These are phyloP conservation scores for Numenius phaeopus DNA, from an alignment of 2,797 vertebrate genomes.

Conservation along the genomic window DNA sequence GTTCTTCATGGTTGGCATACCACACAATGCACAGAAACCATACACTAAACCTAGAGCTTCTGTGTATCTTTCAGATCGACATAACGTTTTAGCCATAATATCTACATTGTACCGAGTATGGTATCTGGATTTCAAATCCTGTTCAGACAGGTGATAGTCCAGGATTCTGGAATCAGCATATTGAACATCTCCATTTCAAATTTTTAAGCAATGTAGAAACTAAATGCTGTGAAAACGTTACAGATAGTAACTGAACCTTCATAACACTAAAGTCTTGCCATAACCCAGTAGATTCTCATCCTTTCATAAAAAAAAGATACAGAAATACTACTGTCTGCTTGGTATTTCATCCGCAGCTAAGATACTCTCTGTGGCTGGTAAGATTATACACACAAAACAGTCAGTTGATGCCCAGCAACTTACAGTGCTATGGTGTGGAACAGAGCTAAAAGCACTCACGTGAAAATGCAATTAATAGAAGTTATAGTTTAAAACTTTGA, in stretches of 20 bases:
- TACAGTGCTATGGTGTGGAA: not conserved
- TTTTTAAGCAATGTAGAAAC: accelerated
- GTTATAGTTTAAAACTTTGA: not conserved
- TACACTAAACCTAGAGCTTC: not conserved
- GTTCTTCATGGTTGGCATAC: accelerated
- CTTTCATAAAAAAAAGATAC: accelerated
- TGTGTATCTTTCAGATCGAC: not conserved
- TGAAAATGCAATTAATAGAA: not conserved
- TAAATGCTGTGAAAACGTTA: accelerated
- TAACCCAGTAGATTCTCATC: accelerated
- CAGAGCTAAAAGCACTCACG: not conserved
- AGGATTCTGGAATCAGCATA: accelerated
- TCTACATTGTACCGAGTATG: accelerated
- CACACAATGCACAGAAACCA: too few relatives aligned
- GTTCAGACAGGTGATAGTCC: not conserved
- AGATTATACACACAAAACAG: not conserved
- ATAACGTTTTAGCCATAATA: accelerated
- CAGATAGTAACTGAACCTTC: accelerated
- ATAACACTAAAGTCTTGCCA: not conserved
- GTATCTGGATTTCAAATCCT: not conserved
- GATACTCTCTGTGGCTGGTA: not conserved
- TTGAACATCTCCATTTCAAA: not conserved
- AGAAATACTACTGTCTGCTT: not conserved
- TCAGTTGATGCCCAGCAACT: not conserved
- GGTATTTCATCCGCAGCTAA: not conserved